Evolutionary conservation across 2,888 invertebrate genomes (phyloP).

Genomic region (Cerastoderma edule): DNA sequence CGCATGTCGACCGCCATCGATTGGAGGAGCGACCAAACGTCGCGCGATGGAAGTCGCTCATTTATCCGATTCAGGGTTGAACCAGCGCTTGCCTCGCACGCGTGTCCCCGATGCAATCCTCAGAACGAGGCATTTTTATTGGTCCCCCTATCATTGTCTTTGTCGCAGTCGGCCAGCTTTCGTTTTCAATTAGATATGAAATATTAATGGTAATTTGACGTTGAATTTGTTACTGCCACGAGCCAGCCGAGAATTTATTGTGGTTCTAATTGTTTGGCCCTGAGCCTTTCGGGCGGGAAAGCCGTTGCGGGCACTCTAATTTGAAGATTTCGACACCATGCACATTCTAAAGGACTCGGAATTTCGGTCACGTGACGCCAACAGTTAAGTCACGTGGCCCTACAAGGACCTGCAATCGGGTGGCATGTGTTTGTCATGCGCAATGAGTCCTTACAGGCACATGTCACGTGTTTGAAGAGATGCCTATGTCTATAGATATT

Average conservation of each 20-base stretch:
- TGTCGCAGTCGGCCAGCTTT: constrained; percentile 28
- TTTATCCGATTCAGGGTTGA: neutral
- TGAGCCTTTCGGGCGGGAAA: constrained; percentile 8
- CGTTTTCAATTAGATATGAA: constrained; percentile 39
- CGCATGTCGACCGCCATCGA: constrained; percentile 19
- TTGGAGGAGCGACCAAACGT: neutral
- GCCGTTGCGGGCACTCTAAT: constrained; percentile 22
- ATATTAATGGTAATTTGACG: constrained; percentile 39
- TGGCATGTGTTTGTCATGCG: neutral
- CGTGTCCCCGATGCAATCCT: constrained; percentile 3
- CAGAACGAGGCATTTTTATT: constrained; percentile 26
- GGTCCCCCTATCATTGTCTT: constrained; percentile 16
- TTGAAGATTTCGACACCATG: constrained; percentile 21
- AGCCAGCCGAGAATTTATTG: constrained; percentile 17
- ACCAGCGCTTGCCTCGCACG: constrained; percentile 1
- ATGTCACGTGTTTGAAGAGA: neutral
- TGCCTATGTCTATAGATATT: neutral
- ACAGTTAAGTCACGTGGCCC: constrained; percentile 16
- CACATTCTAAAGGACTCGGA: constrained; percentile 2
- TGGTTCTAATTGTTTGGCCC: constrained; percentile 20
- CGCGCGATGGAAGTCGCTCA: constrained; percentile 5
- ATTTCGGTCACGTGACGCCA: constrained; percentile 23
- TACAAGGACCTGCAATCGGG: constrained; percentile 5
- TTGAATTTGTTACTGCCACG: constrained; percentile 25
- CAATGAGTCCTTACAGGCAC: neutral